A percentile compares a stretch with the other conserved stretches of the same genome.
Conservation (phyloP, 2,113 vertebrate genomes). For the Coturnix japonica region DNA sequence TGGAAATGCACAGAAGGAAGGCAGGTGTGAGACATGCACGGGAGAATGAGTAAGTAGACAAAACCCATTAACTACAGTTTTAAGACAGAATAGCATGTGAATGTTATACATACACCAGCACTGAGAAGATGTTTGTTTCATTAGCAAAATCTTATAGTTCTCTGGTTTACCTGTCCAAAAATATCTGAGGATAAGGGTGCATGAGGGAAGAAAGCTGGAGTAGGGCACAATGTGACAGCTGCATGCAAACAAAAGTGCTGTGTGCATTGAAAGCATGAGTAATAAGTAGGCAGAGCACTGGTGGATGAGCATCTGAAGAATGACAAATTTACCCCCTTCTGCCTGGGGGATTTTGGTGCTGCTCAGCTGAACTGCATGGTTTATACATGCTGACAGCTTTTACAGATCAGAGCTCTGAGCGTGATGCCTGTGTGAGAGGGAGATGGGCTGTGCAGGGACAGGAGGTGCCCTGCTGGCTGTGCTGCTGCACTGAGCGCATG, state of each 20-base stretch:
- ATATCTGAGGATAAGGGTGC: neutral
- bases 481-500: too few species aligned
- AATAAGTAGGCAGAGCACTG: too few species aligned
- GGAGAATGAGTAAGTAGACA: constrained; percentile 31
- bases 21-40: neutral
- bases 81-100: neutral
- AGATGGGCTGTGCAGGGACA: too few species aligned
- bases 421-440: neutral
- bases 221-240: too few species aligned
- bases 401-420: neutral
- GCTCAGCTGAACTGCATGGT: neutral
- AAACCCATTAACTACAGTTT: neutral
- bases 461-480: neutral
- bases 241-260: neutral
- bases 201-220: neutral
- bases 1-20: constrained; percentile 66
- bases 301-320: neutral
- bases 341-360: neutral
- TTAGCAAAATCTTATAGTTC: neutral
- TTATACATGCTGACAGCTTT: neutral
- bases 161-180: neutral
- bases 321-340: neutral
- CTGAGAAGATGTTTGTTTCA: neutral
- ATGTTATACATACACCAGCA: accelerated
- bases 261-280: neutral